A percentile compares a stretch with the other conserved stretches of the same genome.
Evolutionary conservation across 2,888 invertebrate genomes (phyloP).

Genomic region (Lasioglossum calceatum): DNA sequence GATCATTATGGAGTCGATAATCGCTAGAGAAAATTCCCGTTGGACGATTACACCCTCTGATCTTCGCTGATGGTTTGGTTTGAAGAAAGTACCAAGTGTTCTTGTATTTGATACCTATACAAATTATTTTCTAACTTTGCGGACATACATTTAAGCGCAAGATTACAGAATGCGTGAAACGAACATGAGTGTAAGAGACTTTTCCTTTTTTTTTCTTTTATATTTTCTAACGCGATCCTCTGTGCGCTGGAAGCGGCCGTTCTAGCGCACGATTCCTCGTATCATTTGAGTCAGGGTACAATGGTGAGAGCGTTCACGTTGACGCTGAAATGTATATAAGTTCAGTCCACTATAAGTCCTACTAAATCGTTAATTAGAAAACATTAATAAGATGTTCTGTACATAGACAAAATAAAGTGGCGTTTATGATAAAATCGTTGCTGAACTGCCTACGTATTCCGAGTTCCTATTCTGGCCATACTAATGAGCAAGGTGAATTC

Average conservation of each 20-base stretch:
- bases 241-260: conserved; percentile 29
- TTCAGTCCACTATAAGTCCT: conserved; percentile 68
- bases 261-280: conserved; percentile 60
- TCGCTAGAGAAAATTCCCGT: background rate
- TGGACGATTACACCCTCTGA: conserved; percentile 23
- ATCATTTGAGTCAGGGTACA: conserved; percentile 71
- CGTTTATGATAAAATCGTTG: conserved; percentile 68
- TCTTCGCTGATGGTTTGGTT: conserved; percentile 46
- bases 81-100: conserved; percentile 62
- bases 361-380: conserved; percentile 69
- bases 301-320: conserved; percentile 55
- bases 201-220: conserved; percentile 53
- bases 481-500: background rate
- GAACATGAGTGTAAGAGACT: conserved; percentile 41
- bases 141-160: conserved; percentile 32
- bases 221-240: conserved; percentile 64
- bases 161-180: conserved; percentile 36
- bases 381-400: conserved; percentile 73
- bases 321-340: conserved; percentile 70
- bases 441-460: conserved; percentile 8
- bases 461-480: conserved; percentile 10
- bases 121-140: conserved; percentile 53
- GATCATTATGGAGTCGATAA: background rate
- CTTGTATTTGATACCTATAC: conserved; percentile 60
- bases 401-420: conserved; percentile 75